These are phyloP conservation scores for Ectemnius lituratus DNA, from an alignment of 2,888 invertebrate genomes.

Conservation along the genomic window DNA sequence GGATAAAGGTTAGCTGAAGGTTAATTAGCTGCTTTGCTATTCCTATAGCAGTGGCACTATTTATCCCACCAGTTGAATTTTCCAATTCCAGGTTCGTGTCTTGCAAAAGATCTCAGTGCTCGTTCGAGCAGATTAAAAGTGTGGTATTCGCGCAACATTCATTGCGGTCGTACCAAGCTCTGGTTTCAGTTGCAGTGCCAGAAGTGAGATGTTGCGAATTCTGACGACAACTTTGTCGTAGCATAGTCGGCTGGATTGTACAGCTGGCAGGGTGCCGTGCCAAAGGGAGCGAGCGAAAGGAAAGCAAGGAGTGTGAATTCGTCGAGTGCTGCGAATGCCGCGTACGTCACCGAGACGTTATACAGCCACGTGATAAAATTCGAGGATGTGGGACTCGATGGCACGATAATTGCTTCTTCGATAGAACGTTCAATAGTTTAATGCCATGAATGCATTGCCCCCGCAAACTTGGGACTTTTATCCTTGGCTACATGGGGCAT, in stretches of 20 bases:
- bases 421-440: not conserved
- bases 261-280: slow-evolving; percentile 23
- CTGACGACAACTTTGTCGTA: not conserved
- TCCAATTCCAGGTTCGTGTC: too few relatives aligned
- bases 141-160: not conserved
- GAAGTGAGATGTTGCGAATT: slow-evolving; percentile 11
- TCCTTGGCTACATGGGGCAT: too few relatives aligned
- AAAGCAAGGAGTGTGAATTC: slow-evolving; percentile 19
- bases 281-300: slow-evolving; percentile 49
- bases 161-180: slow-evolving; percentile 3
- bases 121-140: not conserved
- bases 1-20: too few relatives aligned
- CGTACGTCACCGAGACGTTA: slow-evolving; percentile 33
- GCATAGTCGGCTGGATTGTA: slow-evolving; percentile 15
- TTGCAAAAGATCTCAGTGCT: too few relatives aligned
- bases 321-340: slow-evolving; percentile 41
- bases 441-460: not conserved
- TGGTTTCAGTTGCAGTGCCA: not conserved
- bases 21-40: not conserved
- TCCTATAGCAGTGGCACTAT: slow-evolving; percentile 14
- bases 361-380: slow-evolving; percentile 31
- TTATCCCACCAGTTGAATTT: not conserved
- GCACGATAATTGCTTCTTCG: not conserved
- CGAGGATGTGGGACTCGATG: slow-evolving; percentile 13
- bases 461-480: too few relatives aligned